Base-by-base conservation (phyloP, 2,797 vertebrate genomes). In the Enteromius radiatus region DNA sequence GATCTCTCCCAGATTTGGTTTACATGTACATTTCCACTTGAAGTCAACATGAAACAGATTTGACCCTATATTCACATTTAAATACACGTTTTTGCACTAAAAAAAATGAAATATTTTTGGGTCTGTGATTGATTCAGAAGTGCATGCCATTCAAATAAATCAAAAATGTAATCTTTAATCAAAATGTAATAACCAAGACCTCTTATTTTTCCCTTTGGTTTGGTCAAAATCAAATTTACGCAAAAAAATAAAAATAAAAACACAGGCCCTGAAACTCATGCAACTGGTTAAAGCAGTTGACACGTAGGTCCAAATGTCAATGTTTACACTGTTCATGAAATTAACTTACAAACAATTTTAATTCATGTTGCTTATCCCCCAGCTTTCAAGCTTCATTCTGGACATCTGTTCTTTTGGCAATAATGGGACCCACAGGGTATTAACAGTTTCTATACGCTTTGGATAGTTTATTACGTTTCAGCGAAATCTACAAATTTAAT, bases 381-480 rank as follows among this genome's bases (percentile, higher is more conserved):
- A 12, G 49, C 31, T n/a, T 56, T 71, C 17, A 52, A 75, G 33
- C 7, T 38, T 59, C 12, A 76, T 59, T 15, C 36, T 19, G n/a
- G 36, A 59, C n/a, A 76, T 76, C 73, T 41, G 33, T 76, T 56
- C 9, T 31, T 31, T 31, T 47, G 75, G 59, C 75, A 64, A 31
- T 64, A 64, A 33, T 45, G 14, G 26, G 31, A 31, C 41, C 38
- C 26, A 33, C 5, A 63, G 59, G 56, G 41, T 26, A 45, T 45
- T 17, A 47, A 28, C 59, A 43, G n/a, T 61, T 41, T 41, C 8
- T 64, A 9, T 47, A 47, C 4, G 23, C 56, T 64, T 47, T 64
- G 41, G 14, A 47, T 47, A 47, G 41, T 64, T 64, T n/a, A 64
- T 64, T 77, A n/a, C 1, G 41, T 47, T 77, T 64, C 26, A 64